phyloP scores from a whole-genome alignment of 1,140 invertebrate genomes.

The Hyles euphorbiae region DNA sequence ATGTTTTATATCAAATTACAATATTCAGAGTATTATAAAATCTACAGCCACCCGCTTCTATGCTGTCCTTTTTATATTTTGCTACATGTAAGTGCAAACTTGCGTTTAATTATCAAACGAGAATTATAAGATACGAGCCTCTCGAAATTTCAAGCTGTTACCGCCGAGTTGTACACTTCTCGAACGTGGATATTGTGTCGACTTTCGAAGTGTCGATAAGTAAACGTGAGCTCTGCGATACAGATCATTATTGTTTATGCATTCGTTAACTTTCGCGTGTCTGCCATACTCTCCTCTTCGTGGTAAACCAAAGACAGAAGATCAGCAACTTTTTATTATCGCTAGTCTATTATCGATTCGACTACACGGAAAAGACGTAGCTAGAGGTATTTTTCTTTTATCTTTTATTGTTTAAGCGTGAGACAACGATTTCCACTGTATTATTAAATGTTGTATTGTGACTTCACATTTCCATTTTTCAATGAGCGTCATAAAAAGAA shows the following conservation, averaged over 20 bases:
- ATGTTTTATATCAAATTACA: too few relatives aligned
- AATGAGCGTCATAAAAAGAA: neutral
- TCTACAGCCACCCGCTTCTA: too few relatives aligned
- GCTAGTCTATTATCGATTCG: slow-evolving; percentile 9
- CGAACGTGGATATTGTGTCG: too few relatives aligned
- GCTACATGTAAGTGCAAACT: too few relatives aligned
- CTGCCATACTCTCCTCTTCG: slow-evolving; percentile 19
- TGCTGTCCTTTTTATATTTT: too few relatives aligned
- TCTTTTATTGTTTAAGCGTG: slow-evolving; percentile 4
- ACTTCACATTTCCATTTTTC: neutral
- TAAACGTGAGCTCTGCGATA: neutral
- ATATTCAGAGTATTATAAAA: too few relatives aligned
- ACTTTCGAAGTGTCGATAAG: too few relatives aligned
- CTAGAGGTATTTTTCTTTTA: slow-evolving; percentile 5
- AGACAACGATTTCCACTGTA: slow-evolving; percentile 9
- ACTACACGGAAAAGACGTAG: slow-evolving; percentile 9
- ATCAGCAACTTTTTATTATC: slow-evolving; percentile 8
- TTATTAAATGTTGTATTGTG: slow-evolving; percentile 6
- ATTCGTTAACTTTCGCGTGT: neutral
- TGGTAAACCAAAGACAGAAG: slow-evolving; percentile 38
- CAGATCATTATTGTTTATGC: neutral
- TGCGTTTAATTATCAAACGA: too few relatives aligned
- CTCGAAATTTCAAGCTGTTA: too few relatives aligned
- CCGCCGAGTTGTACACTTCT: too few relatives aligned
- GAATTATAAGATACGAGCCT: too few relatives aligned